A percentile compares a stretch with the other conserved stretches of the same genome.
These are phyloP conservation scores for Gasteruption jaculator DNA, from an alignment of 2,888 invertebrate species.

Conservation along the genomic window DNA sequence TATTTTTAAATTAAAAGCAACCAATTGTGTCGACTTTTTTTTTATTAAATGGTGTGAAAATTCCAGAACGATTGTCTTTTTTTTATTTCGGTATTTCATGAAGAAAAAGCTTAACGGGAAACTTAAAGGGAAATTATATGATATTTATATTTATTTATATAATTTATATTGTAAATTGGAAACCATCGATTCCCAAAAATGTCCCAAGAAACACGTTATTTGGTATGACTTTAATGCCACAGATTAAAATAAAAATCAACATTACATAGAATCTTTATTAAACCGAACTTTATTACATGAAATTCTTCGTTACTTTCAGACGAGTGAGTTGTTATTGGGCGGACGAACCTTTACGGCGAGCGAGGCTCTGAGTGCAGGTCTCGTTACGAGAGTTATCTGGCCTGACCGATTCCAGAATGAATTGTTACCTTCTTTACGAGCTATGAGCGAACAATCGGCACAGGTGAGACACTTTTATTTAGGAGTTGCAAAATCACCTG, in stretches of 20 bases:
- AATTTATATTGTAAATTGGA: too few species aligned
- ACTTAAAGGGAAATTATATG: too few species aligned
- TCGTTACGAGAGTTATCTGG: constrained; percentile 77
- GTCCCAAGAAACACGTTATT: too few species aligned
- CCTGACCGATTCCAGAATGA: constrained; percentile 74
- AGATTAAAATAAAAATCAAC: background rate
- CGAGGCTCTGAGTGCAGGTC: constrained; percentile 72
- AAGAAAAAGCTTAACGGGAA: too few species aligned
- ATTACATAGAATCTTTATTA: constrained; percentile 18
- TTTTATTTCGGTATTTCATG: too few species aligned
- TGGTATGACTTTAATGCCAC: constrained; percentile 7
- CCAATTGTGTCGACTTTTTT: too few species aligned
- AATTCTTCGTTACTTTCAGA: constrained; percentile 53
- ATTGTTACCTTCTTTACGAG: constrained; percentile 63
- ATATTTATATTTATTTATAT: too few species aligned
- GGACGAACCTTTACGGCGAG: constrained; percentile 74
- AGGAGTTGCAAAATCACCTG: too few species aligned
- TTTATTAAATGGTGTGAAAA: too few species aligned
- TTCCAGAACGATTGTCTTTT: too few species aligned
- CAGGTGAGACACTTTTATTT: constrained; percentile 58
- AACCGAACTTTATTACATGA: constrained; percentile 9
- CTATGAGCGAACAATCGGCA: constrained; percentile 68
- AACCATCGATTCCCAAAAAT: too few species aligned
- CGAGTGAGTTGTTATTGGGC: constrained; percentile 66
- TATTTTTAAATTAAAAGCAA: too few species aligned